phyloP scores from a whole-genome alignment of 2,113 vertebrate species.

The Corydoras maculifer region DNA sequence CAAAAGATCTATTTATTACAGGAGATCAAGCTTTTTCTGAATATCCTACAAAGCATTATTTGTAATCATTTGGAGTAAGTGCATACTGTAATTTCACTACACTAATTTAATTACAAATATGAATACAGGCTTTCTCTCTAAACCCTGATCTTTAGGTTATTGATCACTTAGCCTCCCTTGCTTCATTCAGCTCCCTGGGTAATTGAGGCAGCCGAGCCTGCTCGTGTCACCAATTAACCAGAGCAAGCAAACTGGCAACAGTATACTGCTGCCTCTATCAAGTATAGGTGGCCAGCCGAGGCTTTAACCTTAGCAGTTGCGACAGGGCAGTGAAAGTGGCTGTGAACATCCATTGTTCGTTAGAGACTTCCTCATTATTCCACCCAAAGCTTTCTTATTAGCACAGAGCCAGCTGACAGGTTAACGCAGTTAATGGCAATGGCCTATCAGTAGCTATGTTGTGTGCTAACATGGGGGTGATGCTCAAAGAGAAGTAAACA shows the following conservation, averaged over 20 bases:
- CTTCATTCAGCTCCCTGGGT: conserved; percentile 50
- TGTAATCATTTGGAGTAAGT: conserved; percentile 14
- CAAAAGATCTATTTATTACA: conserved; percentile 1
- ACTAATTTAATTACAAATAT: conserved; percentile 14
- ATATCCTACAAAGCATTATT: neutral
- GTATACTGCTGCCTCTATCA: conserved; percentile 24
- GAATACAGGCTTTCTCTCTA: conserved; percentile 8
- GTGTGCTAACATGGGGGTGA: conserved; percentile 68
- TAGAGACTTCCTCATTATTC: conserved; percentile 84
- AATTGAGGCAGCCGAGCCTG: conserved; percentile 59
- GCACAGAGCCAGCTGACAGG: conserved; percentile 80
- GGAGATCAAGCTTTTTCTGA: neutral
- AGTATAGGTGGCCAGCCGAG: conserved; percentile 42
- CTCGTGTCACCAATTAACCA: conserved; percentile 71
- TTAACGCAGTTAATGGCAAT: conserved; percentile 86
- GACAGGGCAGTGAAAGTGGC: conserved; percentile 55
- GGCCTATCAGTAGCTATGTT: conserved; percentile 83
- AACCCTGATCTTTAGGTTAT: conserved; percentile 33
- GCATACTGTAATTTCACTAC: conserved; percentile 25
- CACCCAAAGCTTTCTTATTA: conserved; percentile 89
- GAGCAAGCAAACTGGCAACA: neutral
- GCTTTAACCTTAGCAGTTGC: conserved; percentile 57
- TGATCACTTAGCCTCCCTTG: conserved; percentile 34
- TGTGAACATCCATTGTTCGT: conserved; percentile 88
- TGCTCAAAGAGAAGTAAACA: conserved; percentile 57